phyloP scores from a whole-genome alignment of 37 sponge, comb jelly and placozoan species.

The Dysidea cf. avara region DNA sequence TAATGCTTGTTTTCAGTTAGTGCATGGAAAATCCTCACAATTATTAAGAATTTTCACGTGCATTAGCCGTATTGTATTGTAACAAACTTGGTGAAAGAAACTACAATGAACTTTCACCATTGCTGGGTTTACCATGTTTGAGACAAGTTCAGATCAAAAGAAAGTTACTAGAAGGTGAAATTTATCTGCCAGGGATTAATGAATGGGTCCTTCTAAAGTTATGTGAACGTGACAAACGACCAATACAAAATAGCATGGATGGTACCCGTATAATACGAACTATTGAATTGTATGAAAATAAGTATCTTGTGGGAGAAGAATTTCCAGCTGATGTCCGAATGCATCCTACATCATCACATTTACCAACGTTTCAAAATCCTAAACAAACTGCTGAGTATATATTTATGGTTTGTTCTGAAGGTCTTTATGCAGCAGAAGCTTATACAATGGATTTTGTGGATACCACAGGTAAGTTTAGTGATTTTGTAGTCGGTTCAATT shows the following conservation, averaged over 20 bases:
- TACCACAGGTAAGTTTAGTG: slow-evolving; percentile 15
- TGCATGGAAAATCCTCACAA: background rate
- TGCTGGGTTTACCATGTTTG: slow-evolving; percentile 20
- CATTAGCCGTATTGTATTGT: slow-evolving; percentile 6
- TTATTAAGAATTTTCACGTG: background rate
- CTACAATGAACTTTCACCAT: slow-evolving; percentile 13
- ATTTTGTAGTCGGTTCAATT: slow-evolving; percentile 19
- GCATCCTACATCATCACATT: background rate
- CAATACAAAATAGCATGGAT: too few relatives aligned
- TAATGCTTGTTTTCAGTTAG: background rate
- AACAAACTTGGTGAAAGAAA: slow-evolving; percentile 25
- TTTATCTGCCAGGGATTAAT: too few relatives aligned
- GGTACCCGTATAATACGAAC: too few relatives aligned
- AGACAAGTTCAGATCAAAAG: slow-evolving; percentile 1
- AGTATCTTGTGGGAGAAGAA: slow-evolving; percentile 6
- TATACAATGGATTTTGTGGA: slow-evolving; percentile 19
- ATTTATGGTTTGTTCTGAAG: background rate
- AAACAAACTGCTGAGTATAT: background rate
- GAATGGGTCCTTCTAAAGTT: too few relatives aligned
- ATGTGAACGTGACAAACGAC: too few relatives aligned
- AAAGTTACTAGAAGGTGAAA: too few relatives aligned
- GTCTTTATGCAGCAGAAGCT: slow-evolving; percentile 21
- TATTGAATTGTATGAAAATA: too few relatives aligned
- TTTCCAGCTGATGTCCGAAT: slow-evolving; percentile 12
- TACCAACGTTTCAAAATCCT: background rate